Base-by-base conservation (phyloP, 1,140 invertebrate species). In the Galleria mellonella region DNA sequence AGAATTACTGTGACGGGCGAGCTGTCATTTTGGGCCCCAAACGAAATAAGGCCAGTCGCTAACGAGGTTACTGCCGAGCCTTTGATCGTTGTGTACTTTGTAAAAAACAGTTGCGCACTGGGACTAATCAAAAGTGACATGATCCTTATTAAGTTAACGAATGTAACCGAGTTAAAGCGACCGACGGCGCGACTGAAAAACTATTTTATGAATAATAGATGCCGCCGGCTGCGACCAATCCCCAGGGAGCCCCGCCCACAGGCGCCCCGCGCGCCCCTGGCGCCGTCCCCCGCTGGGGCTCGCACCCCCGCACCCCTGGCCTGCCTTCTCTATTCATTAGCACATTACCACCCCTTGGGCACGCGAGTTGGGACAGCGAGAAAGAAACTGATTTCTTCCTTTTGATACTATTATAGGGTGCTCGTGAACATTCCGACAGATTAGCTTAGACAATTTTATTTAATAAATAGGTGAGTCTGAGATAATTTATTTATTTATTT, bases 161-260 rank as follows among this genome's bases (percentile, higher is more conserved):
- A 48, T 55, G 54, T 84, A 84, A 82, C 65, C 56, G 63, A 66
- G 72, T 84, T 84, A 84, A 62, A 64, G 58, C 65, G 75, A 66
- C 61, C 73, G 69, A 61, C 67, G 79, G 73, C 66, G 75, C 72
- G 70, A 78, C 72, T 84, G 77, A 84, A 84, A 84, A 84, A 84
- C 81, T 84, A 84, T 84, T 83, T 84, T 84, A 83, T 84, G 81
- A 84, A 84, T 84, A 83, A 83, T 84, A 84, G 77, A 84, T 82
- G 74, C 63, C 66, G 70, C 62, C 62, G 55, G 53, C 67, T 67
- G 71, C 77, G 72, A 69, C 81, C 81, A 84, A 84, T 84, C 81
- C 81, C 81, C n/a, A 44, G 77, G 77, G 75, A 74, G 62, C 66
- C 62, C 68, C 72, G 75, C 77, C 74, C 71, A 64, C 46, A 33